Conservation (phyloP, 1,140 invertebrate genomes). For the Paraescarpia echinospica region DNA sequence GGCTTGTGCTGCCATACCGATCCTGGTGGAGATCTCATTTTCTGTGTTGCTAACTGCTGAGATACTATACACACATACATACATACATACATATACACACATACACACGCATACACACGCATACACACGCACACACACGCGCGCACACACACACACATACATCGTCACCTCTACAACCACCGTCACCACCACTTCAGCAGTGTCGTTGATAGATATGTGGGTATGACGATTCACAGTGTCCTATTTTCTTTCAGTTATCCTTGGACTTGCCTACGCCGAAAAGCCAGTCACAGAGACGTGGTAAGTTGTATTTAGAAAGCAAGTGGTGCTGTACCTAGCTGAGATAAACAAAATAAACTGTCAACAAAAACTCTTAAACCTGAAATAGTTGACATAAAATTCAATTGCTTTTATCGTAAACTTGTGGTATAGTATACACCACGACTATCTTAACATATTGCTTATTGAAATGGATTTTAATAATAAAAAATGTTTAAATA, state of each 20-base stretch:
- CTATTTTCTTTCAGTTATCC: not conserved
- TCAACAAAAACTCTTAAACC: too few species aligned
- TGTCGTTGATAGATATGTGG: not conserved
- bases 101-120: constrained; percentile 6
- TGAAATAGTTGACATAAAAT: too few species aligned
- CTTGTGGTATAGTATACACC: too few species aligned
- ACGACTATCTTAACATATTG: too few species aligned
- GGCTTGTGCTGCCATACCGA: too few species aligned
- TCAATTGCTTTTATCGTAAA: too few species aligned
- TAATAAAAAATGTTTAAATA: too few species aligned
- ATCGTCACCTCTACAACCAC: not conserved
- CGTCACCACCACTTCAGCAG: not conserved
- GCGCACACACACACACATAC: not conserved
- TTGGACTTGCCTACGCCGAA: not conserved
- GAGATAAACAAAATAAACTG: not conserved
- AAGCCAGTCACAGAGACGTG: not conserved
- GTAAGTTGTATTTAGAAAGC: not conserved
- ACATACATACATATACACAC: not conserved
- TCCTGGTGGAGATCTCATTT: too few species aligned
- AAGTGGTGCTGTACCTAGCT: not conserved
- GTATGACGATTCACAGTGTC: not conserved
- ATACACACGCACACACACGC: not conserved
- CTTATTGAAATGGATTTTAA: too few species aligned
- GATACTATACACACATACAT: not conserved
- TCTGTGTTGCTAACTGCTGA: too few species aligned